Evolutionary conservation across 2,113 vertebrate genomes (phyloP), one percentile per base, ranked within the genome.

Genomic region (Indri indri): DNA sequence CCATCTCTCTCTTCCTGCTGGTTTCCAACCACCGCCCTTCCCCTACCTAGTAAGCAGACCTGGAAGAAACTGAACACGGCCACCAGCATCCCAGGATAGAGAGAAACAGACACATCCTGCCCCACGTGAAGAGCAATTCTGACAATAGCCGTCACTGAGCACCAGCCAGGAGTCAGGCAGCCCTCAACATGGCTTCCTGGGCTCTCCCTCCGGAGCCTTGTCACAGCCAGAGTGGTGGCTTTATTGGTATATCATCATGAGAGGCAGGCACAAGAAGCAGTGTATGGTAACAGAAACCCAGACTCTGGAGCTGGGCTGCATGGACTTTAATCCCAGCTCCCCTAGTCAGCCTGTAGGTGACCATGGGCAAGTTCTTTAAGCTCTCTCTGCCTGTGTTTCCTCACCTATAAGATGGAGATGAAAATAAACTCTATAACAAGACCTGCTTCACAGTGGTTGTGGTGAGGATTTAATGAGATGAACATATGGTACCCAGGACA

Each of bases 21-120:
- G 42, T 85, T 96, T 83, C 73, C 85, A 25, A 0, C 13, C 0
- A 5, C 37, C 0, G 10, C 37, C 32, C 68, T 61, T 16, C 85
- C 88, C 27, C n/a, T 52, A 10, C 71, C 88, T 10, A 71, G 88
- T 54, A 95, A 42, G 57, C 45, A 71, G 87, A 66, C 45, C 57
- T 85, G 85, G 81, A 83, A 89, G 71, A 87, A 20, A 71, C 13
- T 40, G 65, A 90, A 8, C 18, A 14, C 4, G 16, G 12, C 8
- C 66, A 40, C 14, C 25, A 25, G 80, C 54, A 42, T 66, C 68
- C 88, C 76, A 27, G 71, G 47, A 65, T 30, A n/a, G 50, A 70
- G 40, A 74, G 84, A 59, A 37, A 45, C 42, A 65, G 50, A 74
- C 59, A 23, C 2, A 3, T 27, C n/a, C 57, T 89, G 88, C 68